Evolutionary conservation across 2,888 invertebrate species (phyloP), one percentile per base, ranked within the genome.

Genomic region (Tipula lateralis): DNA sequence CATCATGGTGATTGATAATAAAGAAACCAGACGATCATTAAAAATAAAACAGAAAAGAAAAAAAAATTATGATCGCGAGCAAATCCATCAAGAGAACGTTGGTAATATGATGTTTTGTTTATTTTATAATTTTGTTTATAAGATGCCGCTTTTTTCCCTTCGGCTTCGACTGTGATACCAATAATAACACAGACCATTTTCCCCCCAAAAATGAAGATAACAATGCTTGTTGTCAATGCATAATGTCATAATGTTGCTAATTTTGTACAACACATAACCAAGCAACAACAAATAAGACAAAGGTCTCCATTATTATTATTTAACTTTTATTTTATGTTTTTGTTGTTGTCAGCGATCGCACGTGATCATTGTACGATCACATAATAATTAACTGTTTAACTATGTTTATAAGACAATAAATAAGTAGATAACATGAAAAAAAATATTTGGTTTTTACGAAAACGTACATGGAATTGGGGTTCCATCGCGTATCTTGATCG

Each of bases 31-130:
- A 66, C 66, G 66, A 66, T 66, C 66, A 24, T 66, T 66, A 66
- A 66, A 66, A 66, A 66, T 24, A 66, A 66, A 19, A 66, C 39
- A 19, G 19, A 16, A 50, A 66, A 66, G 24, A 66, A 19, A 16
- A 6, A 66, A 66, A 24, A 66, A 24, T 24, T 66, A 66, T 66
- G 66, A 66, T 66, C 66, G 66, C 24, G 66, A 66, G 66, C 24
- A 66, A 66, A 66, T 66, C 66, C 66, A 66, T 66, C 66, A 66
- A 66, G 66, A 66, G 66, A 24, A 66, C n/a, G 66, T 66, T 66
- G 66, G 66, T 66, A 66, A 66, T 66, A 66, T 9, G 9, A 66
- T 9, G 9, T 24, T 66, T 66, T 66, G 24, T 66, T 66, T 66
- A 66, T 66, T 66, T 66, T 24, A 66, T 66, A 24, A 9, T 19